Conservation (phyloP, 1,140 invertebrate genomes). For the Conus ventricosus region DNA sequence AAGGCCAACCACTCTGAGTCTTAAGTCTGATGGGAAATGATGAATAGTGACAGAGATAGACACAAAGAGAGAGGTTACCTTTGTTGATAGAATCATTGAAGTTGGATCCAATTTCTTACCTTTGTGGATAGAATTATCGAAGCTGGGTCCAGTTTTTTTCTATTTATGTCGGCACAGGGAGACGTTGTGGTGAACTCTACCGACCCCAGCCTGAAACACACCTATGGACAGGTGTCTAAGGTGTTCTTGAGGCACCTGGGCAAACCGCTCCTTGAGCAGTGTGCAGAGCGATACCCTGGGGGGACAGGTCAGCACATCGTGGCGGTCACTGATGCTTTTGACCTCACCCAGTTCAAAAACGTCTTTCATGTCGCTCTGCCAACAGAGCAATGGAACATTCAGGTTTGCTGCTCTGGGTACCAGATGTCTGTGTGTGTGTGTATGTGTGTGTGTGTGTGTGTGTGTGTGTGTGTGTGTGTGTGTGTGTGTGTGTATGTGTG, state of each 20-base stretch:
- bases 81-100: too few species aligned
- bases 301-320: neutral
- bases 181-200: neutral
- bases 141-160: too few species aligned
- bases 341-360: neutral
- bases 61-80: too few species aligned
- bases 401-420: neutral
- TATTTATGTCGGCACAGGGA: neutral
- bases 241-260: neutral
- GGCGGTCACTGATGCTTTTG: neutral
- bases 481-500: neutral
- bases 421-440: neutral
- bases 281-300: neutral
- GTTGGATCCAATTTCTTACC: too few species aligned
- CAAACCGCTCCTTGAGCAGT: neutral
- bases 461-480: neutral
- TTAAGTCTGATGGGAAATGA: too few species aligned
- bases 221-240: neutral
- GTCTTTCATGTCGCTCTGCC: neutral
- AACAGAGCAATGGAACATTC: neutral
- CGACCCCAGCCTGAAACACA: neutral
- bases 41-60: too few species aligned
- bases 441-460: constrained; percentile 16
- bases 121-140: too few species aligned
- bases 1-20: too few species aligned